Base-by-base conservation (phyloP, 2,113 vertebrate genomes). In the Myotis davidii region DNA sequence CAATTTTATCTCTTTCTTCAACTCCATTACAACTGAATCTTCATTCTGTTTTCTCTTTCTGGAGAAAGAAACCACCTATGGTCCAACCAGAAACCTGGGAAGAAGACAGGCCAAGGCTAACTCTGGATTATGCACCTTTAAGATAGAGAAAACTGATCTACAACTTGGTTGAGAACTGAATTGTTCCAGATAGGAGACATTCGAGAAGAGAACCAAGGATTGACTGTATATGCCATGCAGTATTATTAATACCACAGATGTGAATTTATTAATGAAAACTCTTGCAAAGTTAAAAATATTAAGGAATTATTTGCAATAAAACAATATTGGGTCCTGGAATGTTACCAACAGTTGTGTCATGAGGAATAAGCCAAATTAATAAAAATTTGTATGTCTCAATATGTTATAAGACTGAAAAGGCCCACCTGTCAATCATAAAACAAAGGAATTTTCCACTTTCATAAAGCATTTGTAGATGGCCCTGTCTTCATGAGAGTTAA, bases 351-450 rank as follows among this genome's bases (percentile, higher is more conserved):
- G n/a, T 39, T 69, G 21, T 78, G 27, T 85, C 79, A 89, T 25
- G 16, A 89, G 59, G 81, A 92, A 88, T 9, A 88, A 83, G 45
- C 34, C 48, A 78, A 72, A 73, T 85, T 73, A 72, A 88, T 88
- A 91, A 84, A 93, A 83, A 78, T 29, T 29, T 70, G n/a, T 84
- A 67, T 56, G 32, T 32, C n/a, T 72, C 27, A 85, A 37, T 83
- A 74, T 6, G 39, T 82, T 83, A 45, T 21, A 83, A 56, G 70
- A 84, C 25, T 52, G 14, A 76, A 85, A 82, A 37, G 34, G 48
- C 86, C 48, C 37, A 94, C 25, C 91, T 79, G 37, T 25, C 69
- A 83, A 77, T 54, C 69, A 67, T 0, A 74, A 73, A 88, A 56
- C 27, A 83, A 89, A 91, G 10, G 50, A 85, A 83, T 52, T 83